Evolutionary conservation across 1,140 invertebrate species (phyloP).

Genomic region (Bombus superbus): DNA sequence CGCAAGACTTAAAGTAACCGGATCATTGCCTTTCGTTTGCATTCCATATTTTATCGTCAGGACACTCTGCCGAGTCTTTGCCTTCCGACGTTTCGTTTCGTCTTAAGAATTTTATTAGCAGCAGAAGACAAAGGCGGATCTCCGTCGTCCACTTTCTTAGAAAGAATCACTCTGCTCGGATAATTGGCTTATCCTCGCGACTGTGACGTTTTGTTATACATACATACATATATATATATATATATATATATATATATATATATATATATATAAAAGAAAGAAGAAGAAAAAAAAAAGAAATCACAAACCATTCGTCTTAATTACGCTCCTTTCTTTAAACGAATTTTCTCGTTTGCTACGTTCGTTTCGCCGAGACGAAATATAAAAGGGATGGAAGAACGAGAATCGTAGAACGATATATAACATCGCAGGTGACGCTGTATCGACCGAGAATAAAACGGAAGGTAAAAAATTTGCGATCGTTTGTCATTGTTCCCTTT

Average conservation of each 20-base stretch:
- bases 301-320: background rate
- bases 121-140: background rate
- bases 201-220: background rate
- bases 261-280: background rate
- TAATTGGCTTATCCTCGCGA: constrained; percentile 14
- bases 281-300: background rate
- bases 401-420: background rate
- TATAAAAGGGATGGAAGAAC: background rate
- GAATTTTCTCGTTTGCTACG: background rate
- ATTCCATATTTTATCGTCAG: constrained; percentile 39
- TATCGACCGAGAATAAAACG: background rate
- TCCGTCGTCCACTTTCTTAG: constrained; percentile 2
- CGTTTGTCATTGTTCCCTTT: constrained; percentile 11
- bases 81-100: background rate
- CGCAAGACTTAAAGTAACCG: background rate
- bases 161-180: constrained; percentile 3
- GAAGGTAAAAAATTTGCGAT: background rate
- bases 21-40: constrained; percentile 18
- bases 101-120: constrained; percentile 20
- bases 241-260: too few relatives aligned
- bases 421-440: background rate
- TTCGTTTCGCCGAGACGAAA: too few relatives aligned
- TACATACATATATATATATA: too few relatives aligned
- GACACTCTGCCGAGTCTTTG: background rate
- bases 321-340: background rate